A percentile compares a stretch with the other conserved stretches of the same genome.
Conservation (phyloP, 2,113 vertebrate species). For the Cyanistes caeruleus region DNA sequence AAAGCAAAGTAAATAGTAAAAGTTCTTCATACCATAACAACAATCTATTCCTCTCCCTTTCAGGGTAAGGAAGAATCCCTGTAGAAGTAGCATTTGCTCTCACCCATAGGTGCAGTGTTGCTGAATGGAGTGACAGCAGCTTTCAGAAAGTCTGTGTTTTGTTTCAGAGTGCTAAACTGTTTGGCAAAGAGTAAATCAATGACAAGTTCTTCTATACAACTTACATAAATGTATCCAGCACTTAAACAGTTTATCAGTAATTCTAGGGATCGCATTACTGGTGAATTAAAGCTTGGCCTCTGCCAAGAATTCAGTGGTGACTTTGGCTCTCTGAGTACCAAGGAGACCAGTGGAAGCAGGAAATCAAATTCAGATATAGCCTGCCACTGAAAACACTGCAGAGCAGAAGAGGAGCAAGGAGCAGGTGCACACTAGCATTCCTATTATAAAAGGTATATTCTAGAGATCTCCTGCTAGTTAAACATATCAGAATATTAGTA, state of each 20-base stretch:
- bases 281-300: slow-evolving; percentile 2
- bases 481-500: background rate
- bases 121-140: background rate
- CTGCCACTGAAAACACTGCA: background rate
- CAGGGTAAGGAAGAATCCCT: background rate
- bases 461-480: background rate
- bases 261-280: background rate
- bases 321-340: background rate
- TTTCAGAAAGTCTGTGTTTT: background rate
- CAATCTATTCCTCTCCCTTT: background rate
- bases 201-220: background rate
- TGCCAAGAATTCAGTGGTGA: slow-evolving; percentile 25
- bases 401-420: background rate
- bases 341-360: background rate
- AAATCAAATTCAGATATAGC: background rate
- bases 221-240: background rate
- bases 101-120: background rate
- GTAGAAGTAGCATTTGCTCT: background rate
- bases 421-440: background rate
- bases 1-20: background rate
- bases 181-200: slow-evolving; percentile 4
- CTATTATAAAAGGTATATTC: background rate
- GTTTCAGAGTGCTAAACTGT: background rate
- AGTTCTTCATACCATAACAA: background rate
- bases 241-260: background rate